Evolutionary conservation across 2,888 invertebrate species (phyloP), one percentile per base, ranked within the genome.

Genomic region (Tribolium freemani): DNA sequence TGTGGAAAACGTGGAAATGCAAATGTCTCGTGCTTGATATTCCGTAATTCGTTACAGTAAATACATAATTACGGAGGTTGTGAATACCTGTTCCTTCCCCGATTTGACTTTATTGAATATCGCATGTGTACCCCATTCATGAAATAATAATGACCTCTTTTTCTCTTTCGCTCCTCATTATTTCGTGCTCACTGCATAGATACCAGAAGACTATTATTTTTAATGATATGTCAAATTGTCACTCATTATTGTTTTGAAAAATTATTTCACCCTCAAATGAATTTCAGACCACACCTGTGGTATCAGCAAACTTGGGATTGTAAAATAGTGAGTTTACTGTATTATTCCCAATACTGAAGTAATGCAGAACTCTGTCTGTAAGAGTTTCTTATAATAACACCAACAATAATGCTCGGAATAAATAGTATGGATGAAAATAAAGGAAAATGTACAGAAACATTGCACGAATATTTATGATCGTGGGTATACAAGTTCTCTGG

Each of bases 191-290:
- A 21, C 44, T 48, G 20, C 3, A 38, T 45, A 26, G 21, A 46
- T 11, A 71, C 8, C 51, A 20, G 10, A 51, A 51, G 66, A 58
- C 60, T 51, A 66, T 71, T 61, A 66, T 53, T 61, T 69, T 61
- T 69, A 61, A 69, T 68, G 61, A 61, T 16, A 46, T 26, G 61
- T 61, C 61, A 69, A 38, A 60, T 69, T 61, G 61, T 61, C 61
- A 53, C 53, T 61, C 61, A 68, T 68, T 68, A 48, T 58, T 68
- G 56, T 68, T 31, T 68, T 21, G 9, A 57, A 38, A 54, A 50
- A 50, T 50, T 50, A 50, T 16, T 16, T n/a, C n/a, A n/a, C n/a
- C n/a, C n/a, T n/a, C n/a, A n/a, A n/a, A n/a, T n/a, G n/a, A n/a
- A n/a, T n/a, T n/a, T 16, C 1, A 16, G 2, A 16, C 16, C 16